Conservation (phyloP, 1,140 invertebrate species). For the Drosophila kanapiae region DNA sequence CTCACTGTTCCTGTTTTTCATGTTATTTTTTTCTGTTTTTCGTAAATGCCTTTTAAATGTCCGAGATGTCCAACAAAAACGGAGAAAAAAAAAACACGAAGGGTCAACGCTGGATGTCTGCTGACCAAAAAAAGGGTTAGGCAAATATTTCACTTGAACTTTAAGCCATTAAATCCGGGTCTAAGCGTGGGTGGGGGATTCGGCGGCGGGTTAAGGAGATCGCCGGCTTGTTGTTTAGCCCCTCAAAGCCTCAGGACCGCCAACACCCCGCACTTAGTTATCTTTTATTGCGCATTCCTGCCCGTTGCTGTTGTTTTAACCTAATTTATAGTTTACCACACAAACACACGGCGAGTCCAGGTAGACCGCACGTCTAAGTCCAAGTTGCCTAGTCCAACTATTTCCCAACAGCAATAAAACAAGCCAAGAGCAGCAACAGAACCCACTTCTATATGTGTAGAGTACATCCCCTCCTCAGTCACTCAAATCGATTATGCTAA, state of each 20-base stretch:
- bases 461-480: slow-evolving; percentile 45
- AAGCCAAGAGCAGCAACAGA: slow-evolving; percentile 55
- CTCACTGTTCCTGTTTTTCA: slow-evolving; percentile 9
- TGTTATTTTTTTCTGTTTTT: slow-evolving; percentile 9
- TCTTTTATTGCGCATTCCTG: slow-evolving; percentile 82
- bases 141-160: slow-evolving; percentile 79
- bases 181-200: slow-evolving; percentile 7
- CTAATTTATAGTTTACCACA: slow-evolving; percentile 81
- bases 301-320: slow-evolving; percentile 72
- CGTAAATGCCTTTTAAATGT: slow-evolving; percentile 58
- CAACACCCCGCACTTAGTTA: slow-evolving; percentile 38
- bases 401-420: slow-evolving; percentile 80
- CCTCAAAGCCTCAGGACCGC: not conserved
- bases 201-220: slow-evolving; percentile 29
- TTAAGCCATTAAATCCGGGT: slow-evolving; percentile 76
- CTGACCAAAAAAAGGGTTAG: slow-evolving; percentile 62
- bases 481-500: slow-evolving; percentile 84
- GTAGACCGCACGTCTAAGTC: slow-evolving; percentile 70
- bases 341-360: slow-evolving; percentile 50
- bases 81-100: not conserved
- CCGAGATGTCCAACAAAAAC: slow-evolving; percentile 18
- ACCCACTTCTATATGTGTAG: slow-evolving; percentile 17
- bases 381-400: slow-evolving; percentile 50
- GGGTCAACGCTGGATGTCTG: slow-evolving; percentile 37
- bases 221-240: slow-evolving; percentile 37